Base-by-base conservation (phyloP, 2,888 invertebrate genomes). In the Epistrophella euchroma region DNA sequence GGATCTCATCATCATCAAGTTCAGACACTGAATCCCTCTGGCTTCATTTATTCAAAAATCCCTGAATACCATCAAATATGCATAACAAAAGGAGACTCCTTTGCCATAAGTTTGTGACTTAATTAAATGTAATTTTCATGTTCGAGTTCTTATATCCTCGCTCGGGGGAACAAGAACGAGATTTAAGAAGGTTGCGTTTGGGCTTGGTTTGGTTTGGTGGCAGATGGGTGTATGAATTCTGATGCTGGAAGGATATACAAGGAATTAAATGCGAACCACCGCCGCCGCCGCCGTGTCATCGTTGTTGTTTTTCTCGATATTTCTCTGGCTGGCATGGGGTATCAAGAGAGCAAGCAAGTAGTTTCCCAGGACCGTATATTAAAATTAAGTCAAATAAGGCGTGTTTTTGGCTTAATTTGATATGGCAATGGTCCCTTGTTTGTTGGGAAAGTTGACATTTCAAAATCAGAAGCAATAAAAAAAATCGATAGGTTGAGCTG, bases 71-170 rank as follows among this genome's bases (percentile, higher is more conserved):
- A 86, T 82, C 82, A 82, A 86, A 78, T 86, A 86, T 86, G 82
- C 86, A 82, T 86, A 86, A 86, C 86, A 86, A 86, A 77, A 82
- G 86, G 74, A 71, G 66, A 70, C 77, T 62, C 70, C 52, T 66
- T 66, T 37, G 71, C 82, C 56, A 70, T 60, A 86, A 82, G 82
- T 86, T 86, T 86, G 86, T 70, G 86, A 86, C 86, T 86, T 86
- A 86, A 86, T 86, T 86, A 86, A 86, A 86, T 82, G 86, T 86
- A 86, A 86, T 86, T 86, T 86, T 82, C 82, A 82, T 86, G 86
- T 86, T 52, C 52, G 68, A 52, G 37, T 68, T 68, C 25, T 52
- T n/a, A n/a, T n/a, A n/a, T n/a, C n/a, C n/a, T n/a, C n/a, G n/a
- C 35, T 37, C 2, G 17, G 68, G 50, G 52, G 25, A 4, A 1